These are phyloP conservation scores for Hipparchia sbordonii DNA, from an alignment of 2,888 invertebrate species.

Conservation along the genomic window DNA sequence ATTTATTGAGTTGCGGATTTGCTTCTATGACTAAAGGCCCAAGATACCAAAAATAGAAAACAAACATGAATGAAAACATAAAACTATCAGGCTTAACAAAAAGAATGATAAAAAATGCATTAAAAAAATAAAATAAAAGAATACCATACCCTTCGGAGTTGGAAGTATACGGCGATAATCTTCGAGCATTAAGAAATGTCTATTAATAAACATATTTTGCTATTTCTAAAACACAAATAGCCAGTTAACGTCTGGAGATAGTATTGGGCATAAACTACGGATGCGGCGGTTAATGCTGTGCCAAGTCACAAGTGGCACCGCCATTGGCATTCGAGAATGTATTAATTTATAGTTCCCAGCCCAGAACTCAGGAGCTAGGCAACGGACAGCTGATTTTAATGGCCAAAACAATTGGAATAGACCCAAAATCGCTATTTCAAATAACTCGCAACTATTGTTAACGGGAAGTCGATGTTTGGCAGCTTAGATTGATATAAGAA, in stretches of 20 bases:
- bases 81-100: not conserved
- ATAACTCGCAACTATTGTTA: not conserved
- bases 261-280: not conserved
- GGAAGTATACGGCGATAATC: not conserved
- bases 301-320: conserved; percentile 65
- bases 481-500: not conserved
- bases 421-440: conserved; percentile 30
- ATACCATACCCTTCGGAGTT: conserved; percentile 30
- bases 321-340: conserved; percentile 51
- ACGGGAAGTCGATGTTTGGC: conserved; percentile 2
- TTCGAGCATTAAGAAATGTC: not conserved
- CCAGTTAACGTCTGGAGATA: not conserved
- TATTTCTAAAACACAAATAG: not conserved
- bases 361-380: conserved; percentile 36
- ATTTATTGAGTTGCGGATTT: too few relatives aligned
- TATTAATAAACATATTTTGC: conserved; percentile 39
- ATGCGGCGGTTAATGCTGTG: conserved; percentile 42
- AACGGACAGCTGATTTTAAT: conserved; percentile 33
- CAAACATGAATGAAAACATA: too few relatives aligned
- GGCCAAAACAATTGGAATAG: conserved; percentile 35
- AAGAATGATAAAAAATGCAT: not conserved
- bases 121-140: conserved; percentile 30
- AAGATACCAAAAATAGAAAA: too few relatives aligned
- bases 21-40: too few relatives aligned
- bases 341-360: conserved; percentile 30